Conservation (phyloP, 1,140 invertebrate genomes). For the Heliothis subflexa region DNA sequence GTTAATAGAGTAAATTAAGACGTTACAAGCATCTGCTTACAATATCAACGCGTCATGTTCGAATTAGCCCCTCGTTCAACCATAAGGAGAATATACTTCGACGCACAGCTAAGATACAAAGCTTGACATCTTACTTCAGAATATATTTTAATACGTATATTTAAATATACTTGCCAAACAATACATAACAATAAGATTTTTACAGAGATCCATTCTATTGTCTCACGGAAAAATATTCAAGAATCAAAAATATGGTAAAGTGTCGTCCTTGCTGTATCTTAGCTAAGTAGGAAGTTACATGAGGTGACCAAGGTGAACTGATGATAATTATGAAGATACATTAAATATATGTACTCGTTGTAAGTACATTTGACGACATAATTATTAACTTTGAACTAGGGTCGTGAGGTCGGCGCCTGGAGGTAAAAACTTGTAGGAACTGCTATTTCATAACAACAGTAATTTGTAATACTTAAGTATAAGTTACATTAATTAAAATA, state of each 20-base stretch:
- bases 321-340: conserved; percentile 49
- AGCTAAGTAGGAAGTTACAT: conserved; percentile 37
- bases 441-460: conserved; percentile 12
- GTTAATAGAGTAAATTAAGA: not conserved
- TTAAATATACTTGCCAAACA: conserved; percentile 14
- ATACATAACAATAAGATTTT: conserved; percentile 30
- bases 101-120: not conserved
- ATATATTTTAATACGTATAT: conserved; percentile 14
- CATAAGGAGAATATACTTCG: not conserved
- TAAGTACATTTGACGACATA: conserved; percentile 37
- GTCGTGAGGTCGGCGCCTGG: conserved; percentile 6
- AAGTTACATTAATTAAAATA: not conserved
- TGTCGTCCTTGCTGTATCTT: conserved; percentile 31
- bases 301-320: conserved; percentile 42
- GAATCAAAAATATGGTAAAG: conserved; percentile 33
- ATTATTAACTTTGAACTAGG: conserved; percentile 47
- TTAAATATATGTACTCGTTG: conserved; percentile 42
- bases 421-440: conserved; percentile 37
- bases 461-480: not conserved
- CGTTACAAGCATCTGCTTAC: conserved; percentile 11
- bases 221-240: conserved; percentile 42
- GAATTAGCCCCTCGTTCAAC: not conserved
- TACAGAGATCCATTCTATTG: conserved; percentile 39
- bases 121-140: not conserved
- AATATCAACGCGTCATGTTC: conserved; percentile 5